Evolutionary conservation across 2,113 vertebrate genomes (phyloP).

Genomic region (Eira barbara): DNA sequence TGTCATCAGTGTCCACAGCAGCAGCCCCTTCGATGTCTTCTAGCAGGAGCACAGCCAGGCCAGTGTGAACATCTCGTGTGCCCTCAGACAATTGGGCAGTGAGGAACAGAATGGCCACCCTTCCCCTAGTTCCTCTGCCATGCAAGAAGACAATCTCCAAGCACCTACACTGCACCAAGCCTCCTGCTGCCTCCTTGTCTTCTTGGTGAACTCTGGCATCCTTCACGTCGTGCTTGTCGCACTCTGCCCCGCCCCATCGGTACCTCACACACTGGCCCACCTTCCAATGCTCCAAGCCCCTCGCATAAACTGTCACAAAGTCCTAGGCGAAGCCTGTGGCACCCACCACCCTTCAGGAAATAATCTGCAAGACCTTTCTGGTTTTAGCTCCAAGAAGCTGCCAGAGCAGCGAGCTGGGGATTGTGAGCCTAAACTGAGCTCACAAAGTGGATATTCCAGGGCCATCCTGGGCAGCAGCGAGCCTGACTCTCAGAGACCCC

Average conservation of each 20-base stretch:
- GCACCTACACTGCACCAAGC: neutral
- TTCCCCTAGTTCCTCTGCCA: neutral
- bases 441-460: neutral
- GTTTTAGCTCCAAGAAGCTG: neutral
- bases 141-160: neutral
- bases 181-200: neutral
- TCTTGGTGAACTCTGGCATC: neutral
- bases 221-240: neutral
- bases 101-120: neutral
- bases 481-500: neutral
- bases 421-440: neutral
- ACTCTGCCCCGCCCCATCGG: neutral
- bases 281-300: neutral
- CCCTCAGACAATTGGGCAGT: neutral
- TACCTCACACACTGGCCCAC: neutral
- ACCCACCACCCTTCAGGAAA: neutral
- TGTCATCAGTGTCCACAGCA: rapidly evolving
- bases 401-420: neutral
- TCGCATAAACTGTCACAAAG: neutral
- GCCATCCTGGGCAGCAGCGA: neutral
- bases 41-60: rapidly evolving
- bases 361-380: neutral
- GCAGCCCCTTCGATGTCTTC: neutral
- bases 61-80: rapidly evolving
- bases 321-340: neutral